phyloP scores from a whole-genome alignment of 2,113 vertebrate genomes.

The Tympanuchus pallidicinctus region DNA sequence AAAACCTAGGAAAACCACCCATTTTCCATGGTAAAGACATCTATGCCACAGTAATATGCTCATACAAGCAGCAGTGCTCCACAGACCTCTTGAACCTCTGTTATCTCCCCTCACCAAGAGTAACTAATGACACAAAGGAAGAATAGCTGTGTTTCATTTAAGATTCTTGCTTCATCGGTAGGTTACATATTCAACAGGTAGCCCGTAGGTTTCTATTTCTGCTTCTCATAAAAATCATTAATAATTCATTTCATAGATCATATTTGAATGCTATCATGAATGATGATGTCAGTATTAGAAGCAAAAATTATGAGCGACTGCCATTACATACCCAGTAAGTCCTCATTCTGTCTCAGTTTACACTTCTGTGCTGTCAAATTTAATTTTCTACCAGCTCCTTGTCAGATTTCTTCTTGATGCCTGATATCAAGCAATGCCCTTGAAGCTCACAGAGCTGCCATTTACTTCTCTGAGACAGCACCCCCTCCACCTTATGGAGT shows the following conservation, averaged over 20 bases:
- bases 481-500: slow-evolving; percentile 3
- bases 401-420: slow-evolving; percentile 49
- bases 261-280: slow-evolving; percentile 32
- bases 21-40: not conserved
- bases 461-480: not conserved
- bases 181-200: not conserved
- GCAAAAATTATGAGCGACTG: not conserved
- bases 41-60: not conserved
- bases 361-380: slow-evolving; percentile 25
- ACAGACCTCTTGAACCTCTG: not conserved
- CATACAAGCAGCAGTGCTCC: not conserved
- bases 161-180: not conserved
- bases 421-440: slow-evolving; percentile 31
- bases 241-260: slow-evolving; percentile 56
- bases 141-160: not conserved
- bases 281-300: slow-evolving; percentile 51
- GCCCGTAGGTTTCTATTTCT: not conserved
- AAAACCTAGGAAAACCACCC: not conserved
- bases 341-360: slow-evolving; percentile 71
- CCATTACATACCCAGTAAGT: slow-evolving; percentile 2
- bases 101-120: not conserved
- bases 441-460: not conserved
- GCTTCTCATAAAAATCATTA: slow-evolving; percentile 35
- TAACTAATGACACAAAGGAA: not conserved
- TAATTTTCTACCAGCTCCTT: slow-evolving; percentile 61